Evolutionary conservation across 92 coral and sea anemone genomes (phyloP), one percentile per base, ranked within the genome.

Genomic region (Actinostola sp.): DNA sequence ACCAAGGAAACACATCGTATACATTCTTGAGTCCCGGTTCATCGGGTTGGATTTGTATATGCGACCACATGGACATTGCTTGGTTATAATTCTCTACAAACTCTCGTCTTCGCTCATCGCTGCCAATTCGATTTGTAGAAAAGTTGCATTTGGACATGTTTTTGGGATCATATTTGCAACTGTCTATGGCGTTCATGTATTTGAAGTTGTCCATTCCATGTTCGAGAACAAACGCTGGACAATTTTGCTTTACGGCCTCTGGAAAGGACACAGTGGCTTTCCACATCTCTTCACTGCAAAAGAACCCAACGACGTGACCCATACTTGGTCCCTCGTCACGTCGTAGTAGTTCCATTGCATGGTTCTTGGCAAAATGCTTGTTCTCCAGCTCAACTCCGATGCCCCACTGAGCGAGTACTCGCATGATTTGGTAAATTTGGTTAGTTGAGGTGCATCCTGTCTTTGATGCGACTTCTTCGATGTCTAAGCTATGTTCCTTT

Each of bases 381-480:
- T n/a, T n/a, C n/a, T n/a, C 31, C 16, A 80, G 15, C 58, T 80
- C 85, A 14, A 50, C 73, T 16, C 80, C 85, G 1, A 72, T 71
- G 5, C 85, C 85, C 85, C 85, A 80, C 53, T 80, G 85, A 53
- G 79, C 85, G 67, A 80, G 63, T 57, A 67, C 57, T 17, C 85
- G 64, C 85, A 80, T 71, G 46, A 80, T n/a, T 28, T 27, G 42
- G 79, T 72, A 80, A 23, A 80, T n/a, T 49, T 38, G 61, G 1
- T 63, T 72, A 26, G 32, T 48, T 32, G 85, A 70, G 5, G 46
- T 53, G 39, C 85, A 80, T 12, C 79, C 79, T 0, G 85, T 44
- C 54, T 51, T 36, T 30, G 49, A 49, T 24, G 78, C 70, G 69
- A 78, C 41, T 26, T 80, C 73, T 24, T 71, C 46, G 32, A 80